phyloP scores from a whole-genome alignment of 2,797 vertebrate species.

The Tragelaphus eurycerus region DNA sequence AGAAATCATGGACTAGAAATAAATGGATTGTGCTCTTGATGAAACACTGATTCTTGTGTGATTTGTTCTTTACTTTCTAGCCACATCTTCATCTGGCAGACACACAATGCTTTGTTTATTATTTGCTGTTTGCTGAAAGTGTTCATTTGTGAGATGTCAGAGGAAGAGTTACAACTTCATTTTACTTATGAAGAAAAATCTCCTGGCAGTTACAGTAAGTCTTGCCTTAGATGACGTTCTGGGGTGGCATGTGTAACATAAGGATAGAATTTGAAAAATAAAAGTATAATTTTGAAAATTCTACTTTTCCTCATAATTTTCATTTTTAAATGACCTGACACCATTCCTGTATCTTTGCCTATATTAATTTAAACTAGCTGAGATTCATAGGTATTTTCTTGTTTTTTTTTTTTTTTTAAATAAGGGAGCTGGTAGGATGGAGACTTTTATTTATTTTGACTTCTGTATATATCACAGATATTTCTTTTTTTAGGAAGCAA shows the following conservation, averaged over 20 bases:
- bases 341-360: not conserved
- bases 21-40: not conserved
- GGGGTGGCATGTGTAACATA: not conserved
- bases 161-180: constrained; percentile 94
- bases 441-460: not conserved
- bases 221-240: not conserved
- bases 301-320: not conserved
- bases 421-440: not conserved
- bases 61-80: constrained; percentile 82
- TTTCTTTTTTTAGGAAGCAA: constrained; percentile 23
- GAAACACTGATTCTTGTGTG: constrained; percentile 47
- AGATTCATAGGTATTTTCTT: not conserved
- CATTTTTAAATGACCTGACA: not conserved
- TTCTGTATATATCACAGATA: not conserved
- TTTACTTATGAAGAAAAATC: constrained; percentile 93
- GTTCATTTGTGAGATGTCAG: constrained; percentile 93
- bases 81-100: constrained; percentile 99
- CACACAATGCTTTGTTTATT: constrained; percentile 97
- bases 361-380: not conserved
- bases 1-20: not conserved
- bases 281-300: constrained; percentile 20
- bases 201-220: constrained; percentile 89
- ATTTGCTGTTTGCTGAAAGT: constrained; percentile 97
- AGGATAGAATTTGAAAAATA: not conserved
- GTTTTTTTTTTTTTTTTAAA: not conserved